Base-by-base conservation (phyloP, 2,797 vertebrate species). In the Forpus xanthops region DNA sequence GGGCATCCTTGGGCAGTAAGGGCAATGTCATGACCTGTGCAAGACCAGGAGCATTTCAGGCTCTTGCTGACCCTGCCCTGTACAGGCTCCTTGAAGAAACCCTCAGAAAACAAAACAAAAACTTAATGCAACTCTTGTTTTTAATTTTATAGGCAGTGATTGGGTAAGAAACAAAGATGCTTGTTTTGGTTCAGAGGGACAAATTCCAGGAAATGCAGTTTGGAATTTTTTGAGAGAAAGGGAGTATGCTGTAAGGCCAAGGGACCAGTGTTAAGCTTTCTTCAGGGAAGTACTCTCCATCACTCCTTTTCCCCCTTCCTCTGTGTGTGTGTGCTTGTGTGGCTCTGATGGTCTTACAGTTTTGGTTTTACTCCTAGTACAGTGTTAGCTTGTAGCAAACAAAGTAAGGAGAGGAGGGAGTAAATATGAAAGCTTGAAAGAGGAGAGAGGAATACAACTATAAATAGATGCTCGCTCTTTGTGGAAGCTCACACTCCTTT, bases 161-260 rank as follows among this genome's bases (percentile, higher is more conserved):
- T 73, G 66, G 9, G n/a, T 79, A 81, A 88, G 85, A 92, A 81
- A 25, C 12, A 85, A 56, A 86, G 73, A 47, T 0, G 0, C 45
- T 81, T 61, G 11, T 75, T 92, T 96, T 70, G 42, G 42, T 93
- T 92, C 68, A 71, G 28, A 83, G 55, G 76, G 65, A 52, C 30
- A 76, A 42, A 86, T 92, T 92, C 89, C 87, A 82, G 70, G n/a
- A 92, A 75, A 31, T 3, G 2, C 62, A 27, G 52, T 89, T 68
- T 85, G 68, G 55, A 95, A 78, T 86, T 96, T 84, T 74, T 76
- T 88, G 52, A 56, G 71, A 84, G 35, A 85, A 77, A 64, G 66
- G 71, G 76, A 91, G 31, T 15, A 28, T 3, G 4, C 1, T 4
- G 12, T 33, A 49, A 81, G 50, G 50, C 30, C 66, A 76, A 86